Percentiles rank a stretch among this genome's conserved stretches.
These are phyloP conservation scores for Nymphalis polychloros DNA, from an alignment of 2,888 invertebrate species.

Conservation along the genomic window DNA sequence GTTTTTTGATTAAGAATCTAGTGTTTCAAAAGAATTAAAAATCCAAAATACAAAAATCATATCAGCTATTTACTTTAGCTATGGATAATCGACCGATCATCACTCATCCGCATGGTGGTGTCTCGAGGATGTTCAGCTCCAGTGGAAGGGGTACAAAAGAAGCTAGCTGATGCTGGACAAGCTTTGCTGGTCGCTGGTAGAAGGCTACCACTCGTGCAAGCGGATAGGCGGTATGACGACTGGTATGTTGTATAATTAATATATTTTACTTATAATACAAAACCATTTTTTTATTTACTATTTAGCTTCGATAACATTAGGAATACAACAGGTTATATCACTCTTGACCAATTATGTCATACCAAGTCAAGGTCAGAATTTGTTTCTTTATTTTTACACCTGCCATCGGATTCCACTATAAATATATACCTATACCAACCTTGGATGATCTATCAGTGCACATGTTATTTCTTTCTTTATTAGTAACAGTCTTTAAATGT, in stretches of 20 bases:
- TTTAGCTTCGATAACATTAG: too few species aligned
- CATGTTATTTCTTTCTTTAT: too few species aligned
- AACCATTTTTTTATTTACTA: too few species aligned
- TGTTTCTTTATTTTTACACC: too few species aligned
- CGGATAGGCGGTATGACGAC: conserved; percentile 80
- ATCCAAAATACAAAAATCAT: too few species aligned
- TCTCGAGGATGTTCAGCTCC: conserved; percentile 88
- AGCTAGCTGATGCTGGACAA: conserved; percentile 87
- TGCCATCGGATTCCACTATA: too few species aligned
- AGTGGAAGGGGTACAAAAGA: conserved; percentile 85
- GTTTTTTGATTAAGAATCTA: background rate
- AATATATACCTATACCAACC: too few species aligned
- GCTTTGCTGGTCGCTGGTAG: conserved; percentile 88
- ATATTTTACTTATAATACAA: background rate
- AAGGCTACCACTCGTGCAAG: conserved; percentile 64
- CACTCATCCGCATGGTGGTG: conserved; percentile 91
- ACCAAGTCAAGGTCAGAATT: too few species aligned
- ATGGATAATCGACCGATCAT: conserved; percentile 93
- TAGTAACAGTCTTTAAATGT: too few species aligned
- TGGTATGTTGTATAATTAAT: conserved; percentile 74
- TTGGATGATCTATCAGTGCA: too few species aligned
- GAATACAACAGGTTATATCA: too few species aligned
- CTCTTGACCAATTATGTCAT: too few species aligned
- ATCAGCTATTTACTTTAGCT: conserved; percentile 76
- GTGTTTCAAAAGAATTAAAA: background rate